Base-by-base conservation (phyloP, 2,888 invertebrate genomes). In the Aquatica leii region DNA sequence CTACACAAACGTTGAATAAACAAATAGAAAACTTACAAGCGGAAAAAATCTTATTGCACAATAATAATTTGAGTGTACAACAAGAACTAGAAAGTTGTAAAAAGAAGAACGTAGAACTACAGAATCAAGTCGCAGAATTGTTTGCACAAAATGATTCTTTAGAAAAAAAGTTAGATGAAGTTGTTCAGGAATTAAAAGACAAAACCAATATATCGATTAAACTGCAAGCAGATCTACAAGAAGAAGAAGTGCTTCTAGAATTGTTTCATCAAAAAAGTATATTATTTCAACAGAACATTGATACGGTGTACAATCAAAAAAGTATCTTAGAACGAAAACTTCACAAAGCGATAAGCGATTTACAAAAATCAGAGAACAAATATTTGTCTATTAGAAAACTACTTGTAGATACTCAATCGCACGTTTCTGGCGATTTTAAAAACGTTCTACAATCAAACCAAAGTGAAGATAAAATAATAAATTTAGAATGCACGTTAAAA, bases 281-380 rank as follows among this genome's bases (percentile, higher is more conserved):
- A 11, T 14, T 54, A 11, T 41, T 15, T 15, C 3, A 54, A 17
- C 43, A 54, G 11, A 43, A 43, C 8, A 41, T 54, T 8, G 24
- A 41, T 43, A 15, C 24, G 6, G 1, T 52, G 6, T 17, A 8
- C 5, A 37, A n/a, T 6, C 34, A 52, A 15, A 52, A 34, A 18
- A 18, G 6, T 8, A 12, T 41, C 9, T 41, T 43, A 12, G 54
- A 41, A n/a, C 20, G 31, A 17, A 21, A 41, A 21, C 20, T 49
- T 11, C 18, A 57, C 12, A 57, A 57, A 20, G 9, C 35, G 9
- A 37, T 55, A n/a, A 15, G 34, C 4, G 49, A 61, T n/a, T 18
- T 61, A 5, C 37, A 50, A 31, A 61, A 55, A 12, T 46, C 59
- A 1, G 59, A 59, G 14, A 17, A 11, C 8, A 61, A 55, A 50